Percentiles rank a stretch among this genome's conserved stretches.
phyloP scores from a whole-genome alignment of 2,797 vertebrate genomes.

The Sebastes cheni region DNA sequence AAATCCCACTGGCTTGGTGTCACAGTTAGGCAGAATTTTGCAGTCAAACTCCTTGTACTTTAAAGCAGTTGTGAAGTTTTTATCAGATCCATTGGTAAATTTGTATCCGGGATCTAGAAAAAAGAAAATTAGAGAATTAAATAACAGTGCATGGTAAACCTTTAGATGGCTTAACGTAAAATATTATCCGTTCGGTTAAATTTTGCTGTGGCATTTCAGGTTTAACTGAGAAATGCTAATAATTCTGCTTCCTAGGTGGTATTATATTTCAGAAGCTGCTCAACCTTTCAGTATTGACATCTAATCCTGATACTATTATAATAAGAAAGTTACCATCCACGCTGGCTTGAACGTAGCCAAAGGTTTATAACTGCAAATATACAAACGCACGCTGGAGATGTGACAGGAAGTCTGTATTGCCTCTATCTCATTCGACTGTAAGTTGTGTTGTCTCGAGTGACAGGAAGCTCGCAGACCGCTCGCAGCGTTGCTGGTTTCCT shows the following conservation, averaged over 20 bases:
- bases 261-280: neutral
- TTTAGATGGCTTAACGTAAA: neutral
- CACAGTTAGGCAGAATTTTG: neutral
- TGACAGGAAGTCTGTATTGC: conserved; percentile 37
- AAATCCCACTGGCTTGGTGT: neutral
- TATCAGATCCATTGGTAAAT: conserved; percentile 16
- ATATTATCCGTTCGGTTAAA: neutral
- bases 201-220: neutral
- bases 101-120: conserved; percentile 22
- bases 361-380: neutral
- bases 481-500: conserved; percentile 64
- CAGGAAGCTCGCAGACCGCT: conserved; percentile 69
- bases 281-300: neutral
- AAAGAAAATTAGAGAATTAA: neutral
- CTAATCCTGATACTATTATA: neutral
- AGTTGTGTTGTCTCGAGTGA: conserved; percentile 15
- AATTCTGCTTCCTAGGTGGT: neutral
- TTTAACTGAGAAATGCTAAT: neutral
- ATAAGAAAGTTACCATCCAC: neutral
- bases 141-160: neutral
- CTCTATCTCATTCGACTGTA: conserved; percentile 9
- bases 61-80: conserved; percentile 19
- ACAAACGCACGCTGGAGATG: conserved; percentile 5
- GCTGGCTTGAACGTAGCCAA: neutral
- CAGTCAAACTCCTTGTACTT: neutral